phyloP scores from a whole-genome alignment of 2,888 invertebrate species.

The Fragum fragum region DNA sequence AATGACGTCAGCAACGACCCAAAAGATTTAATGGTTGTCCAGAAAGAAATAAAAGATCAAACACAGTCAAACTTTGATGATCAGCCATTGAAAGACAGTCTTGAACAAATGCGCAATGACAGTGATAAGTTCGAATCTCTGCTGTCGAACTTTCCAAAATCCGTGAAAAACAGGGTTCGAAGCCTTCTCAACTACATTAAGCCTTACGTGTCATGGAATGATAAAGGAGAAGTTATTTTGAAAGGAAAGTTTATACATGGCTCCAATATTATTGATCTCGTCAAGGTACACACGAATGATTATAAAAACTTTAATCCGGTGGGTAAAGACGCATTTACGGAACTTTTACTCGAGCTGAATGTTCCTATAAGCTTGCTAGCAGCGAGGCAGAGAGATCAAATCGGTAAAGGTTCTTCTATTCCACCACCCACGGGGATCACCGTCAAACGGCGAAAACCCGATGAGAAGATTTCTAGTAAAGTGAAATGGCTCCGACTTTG shows the following conservation, averaged over 20 bases:
- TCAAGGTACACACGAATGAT: slow-evolving; percentile 25
- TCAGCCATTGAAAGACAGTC: not conserved
- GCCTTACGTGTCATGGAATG: too few relatives aligned
- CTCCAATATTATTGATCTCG: slow-evolving; percentile 27
- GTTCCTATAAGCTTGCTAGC: slow-evolving; percentile 15
- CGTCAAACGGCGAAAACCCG: slow-evolving; percentile 13
- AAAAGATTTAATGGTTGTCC: too few relatives aligned
- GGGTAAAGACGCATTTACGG: slow-evolving; percentile 19
- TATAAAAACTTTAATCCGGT: slow-evolving; percentile 33
- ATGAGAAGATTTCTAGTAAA: slow-evolving; percentile 31
- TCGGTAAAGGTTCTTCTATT: not conserved
- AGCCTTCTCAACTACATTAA: slow-evolving; percentile 13
- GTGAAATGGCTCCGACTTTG: slow-evolving; percentile 51
- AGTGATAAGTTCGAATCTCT: not conserved
- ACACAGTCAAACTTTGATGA: not conserved
- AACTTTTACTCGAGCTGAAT: too few relatives aligned
- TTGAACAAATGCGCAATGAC: not conserved
- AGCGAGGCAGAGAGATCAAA: slow-evolving; percentile 7
- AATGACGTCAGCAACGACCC: too few relatives aligned
- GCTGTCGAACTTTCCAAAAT: not conserved
- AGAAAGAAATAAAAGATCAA: not conserved
- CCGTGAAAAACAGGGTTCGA: slow-evolving; percentile 12
- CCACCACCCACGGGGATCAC: slow-evolving; percentile 29
- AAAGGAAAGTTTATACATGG: slow-evolving; percentile 2
- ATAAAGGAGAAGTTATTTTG: slow-evolving; percentile 26